These are phyloP conservation scores for Pelosia muscerda DNA, from an alignment of 2,888 invertebrate genomes.

Conservation along the genomic window DNA sequence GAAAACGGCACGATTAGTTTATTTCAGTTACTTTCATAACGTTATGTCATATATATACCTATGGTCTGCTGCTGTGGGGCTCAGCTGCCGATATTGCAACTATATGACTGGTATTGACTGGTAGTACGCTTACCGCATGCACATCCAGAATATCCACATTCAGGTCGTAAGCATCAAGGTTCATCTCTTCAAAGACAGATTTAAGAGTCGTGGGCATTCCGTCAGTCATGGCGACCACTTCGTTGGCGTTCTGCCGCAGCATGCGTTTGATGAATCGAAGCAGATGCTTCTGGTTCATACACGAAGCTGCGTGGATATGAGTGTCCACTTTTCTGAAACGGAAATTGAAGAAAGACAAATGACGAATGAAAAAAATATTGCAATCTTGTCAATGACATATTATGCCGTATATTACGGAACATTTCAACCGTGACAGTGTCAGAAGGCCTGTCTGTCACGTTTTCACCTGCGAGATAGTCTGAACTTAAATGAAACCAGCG, in stretches of 20 bases:
- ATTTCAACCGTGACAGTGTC: too few species aligned
- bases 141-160: constrained; percentile 99
- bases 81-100: too few species aligned
- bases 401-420: too few species aligned
- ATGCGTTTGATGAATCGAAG: constrained; percentile 99
- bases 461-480: too few species aligned
- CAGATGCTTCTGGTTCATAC: constrained; percentile 99
- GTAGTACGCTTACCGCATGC: constrained; percentile 92
- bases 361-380: neutral
- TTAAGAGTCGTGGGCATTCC: constrained; percentile 95
- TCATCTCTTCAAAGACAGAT: constrained; percentile 98
- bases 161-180: constrained; percentile 98
- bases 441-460: too few species aligned
- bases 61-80: too few species aligned
- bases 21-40: too few species aligned
- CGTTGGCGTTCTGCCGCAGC: constrained; percentile 95
- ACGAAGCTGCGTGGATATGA: constrained; percentile 99
- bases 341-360: neutral
- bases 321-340: constrained; percentile 95
- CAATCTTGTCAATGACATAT: neutral
- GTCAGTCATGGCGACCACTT: constrained; percentile 86
- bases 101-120: neutral
- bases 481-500: too few species aligned
- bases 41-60: too few species aligned
- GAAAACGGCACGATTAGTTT: too few species aligned